phyloP scores from a whole-genome alignment of 1,140 invertebrate species.

The Solen grandis region DNA sequence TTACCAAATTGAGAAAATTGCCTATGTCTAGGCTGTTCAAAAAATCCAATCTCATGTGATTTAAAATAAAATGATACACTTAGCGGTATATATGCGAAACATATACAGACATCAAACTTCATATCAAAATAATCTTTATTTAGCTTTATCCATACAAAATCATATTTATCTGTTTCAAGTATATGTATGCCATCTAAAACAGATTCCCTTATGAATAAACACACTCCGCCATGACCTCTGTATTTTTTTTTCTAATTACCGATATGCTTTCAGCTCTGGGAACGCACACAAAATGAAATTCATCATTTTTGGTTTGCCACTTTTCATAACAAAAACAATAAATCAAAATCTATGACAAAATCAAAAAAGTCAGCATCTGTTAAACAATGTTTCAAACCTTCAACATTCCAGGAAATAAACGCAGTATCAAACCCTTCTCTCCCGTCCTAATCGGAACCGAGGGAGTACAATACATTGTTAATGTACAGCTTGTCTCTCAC shows the following conservation, averaged over 20 bases:
- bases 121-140: background rate
- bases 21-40: too few relatives aligned
- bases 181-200: background rate
- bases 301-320: too few relatives aligned
- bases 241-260: too few relatives aligned
- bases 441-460: background rate
- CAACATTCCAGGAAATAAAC: conserved; percentile 10
- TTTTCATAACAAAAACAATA: conserved; percentile 10
- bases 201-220: too few relatives aligned
- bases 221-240: conserved; percentile 12
- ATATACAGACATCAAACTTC: too few relatives aligned
- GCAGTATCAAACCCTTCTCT: conserved; percentile 1
- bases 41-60: too few relatives aligned
- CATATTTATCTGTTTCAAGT: background rate
- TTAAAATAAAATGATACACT: too few relatives aligned
- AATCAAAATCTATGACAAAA: conserved; percentile 1
- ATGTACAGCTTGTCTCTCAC: conserved; percentile 41
- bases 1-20: too few relatives aligned
- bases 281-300: conserved; percentile 2
- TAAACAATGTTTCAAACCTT: background rate
- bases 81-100: too few relatives aligned
- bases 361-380: background rate
- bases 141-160: too few relatives aligned
- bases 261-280: conserved; percentile 20
- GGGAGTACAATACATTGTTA: conserved; percentile 21